Conservation (phyloP, 2,888 invertebrate species). For the Tribolium freemani region DNA sequence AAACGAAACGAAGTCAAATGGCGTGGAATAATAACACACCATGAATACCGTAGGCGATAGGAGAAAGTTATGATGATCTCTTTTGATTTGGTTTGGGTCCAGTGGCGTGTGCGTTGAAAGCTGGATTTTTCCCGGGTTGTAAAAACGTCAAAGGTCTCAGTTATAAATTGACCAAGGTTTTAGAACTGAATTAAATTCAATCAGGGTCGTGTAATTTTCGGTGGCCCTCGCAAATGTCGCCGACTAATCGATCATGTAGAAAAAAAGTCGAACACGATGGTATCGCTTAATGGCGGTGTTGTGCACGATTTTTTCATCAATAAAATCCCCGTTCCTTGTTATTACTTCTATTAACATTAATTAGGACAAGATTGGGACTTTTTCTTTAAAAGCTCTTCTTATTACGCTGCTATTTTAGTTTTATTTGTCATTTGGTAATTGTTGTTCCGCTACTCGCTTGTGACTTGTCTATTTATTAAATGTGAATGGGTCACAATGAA, state of each 20-base stretch:
- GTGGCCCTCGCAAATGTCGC: neutral
- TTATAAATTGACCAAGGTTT: neutral
- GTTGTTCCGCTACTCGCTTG: neutral
- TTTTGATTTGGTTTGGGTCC: slow-evolving; percentile 54
- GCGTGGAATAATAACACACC: slow-evolving; percentile 54
- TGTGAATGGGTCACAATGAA: neutral
- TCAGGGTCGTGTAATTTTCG: neutral
- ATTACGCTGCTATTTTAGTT: neutral
- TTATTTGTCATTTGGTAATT: neutral
- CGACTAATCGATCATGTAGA: neutral
- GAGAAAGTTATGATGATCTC: slow-evolving; percentile 61
- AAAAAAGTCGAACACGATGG: neutral
- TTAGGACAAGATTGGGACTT: neutral
- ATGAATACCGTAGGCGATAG: slow-evolving; percentile 55
- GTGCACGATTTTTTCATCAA: neutral
- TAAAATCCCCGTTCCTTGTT: neutral
- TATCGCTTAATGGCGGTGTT: neutral
- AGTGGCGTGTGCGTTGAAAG: slow-evolving; percentile 29
- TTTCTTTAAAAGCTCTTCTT: neutral
- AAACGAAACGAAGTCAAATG: slow-evolving; percentile 46
- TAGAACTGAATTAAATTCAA: neutral
- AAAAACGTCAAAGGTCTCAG: neutral
- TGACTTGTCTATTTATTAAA: neutral
- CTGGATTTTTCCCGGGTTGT: neutral
- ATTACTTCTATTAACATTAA: neutral